Base-by-base conservation (phyloP, 1,140 invertebrate species). In the Sycobia sp. region DNA sequence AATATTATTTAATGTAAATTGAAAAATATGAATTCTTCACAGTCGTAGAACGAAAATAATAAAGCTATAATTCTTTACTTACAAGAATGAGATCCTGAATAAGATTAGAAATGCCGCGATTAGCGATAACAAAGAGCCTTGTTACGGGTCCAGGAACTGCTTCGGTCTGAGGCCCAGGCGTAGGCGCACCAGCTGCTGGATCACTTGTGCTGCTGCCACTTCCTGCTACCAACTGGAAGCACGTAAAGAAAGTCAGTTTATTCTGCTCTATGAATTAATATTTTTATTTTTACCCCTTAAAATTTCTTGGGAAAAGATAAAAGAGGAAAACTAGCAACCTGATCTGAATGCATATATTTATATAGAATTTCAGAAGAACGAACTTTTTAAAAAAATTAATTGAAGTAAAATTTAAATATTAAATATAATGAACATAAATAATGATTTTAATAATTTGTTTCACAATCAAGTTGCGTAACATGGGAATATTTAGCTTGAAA, bases 131-230 rank as follows among this genome's bases (percentile, higher is more conserved):
- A 74, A 93, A 91, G 9, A 93, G 85, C 73, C 91, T 85, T 44
- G 91, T 93, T 67, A 93, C 87, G 14, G 91, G 91, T 73, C 91
- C 91, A 75, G 91, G 91, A 64, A 93, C 89, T 57, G 91, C 91
- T 74, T 91, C 90, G 84, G 72, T 89, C 85, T 36, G 72, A 49
- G 66, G 83, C 84, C 65, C 85, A 84, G 84, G 81, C 36, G 81
- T 83, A 3, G 83, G 79, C 3, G 81, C 79, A 55, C 81, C 82
- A 16, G 79, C 83, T 34, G 82, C 82, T 54, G 86, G 85, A 50
- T 87, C 86, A 70, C 87, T 84, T 0, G 64, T 55, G 43, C 81
- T 77, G 50, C 73, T 77, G 39, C 83, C 80, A 64, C 81, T 82
- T 67, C 89, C 84, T 68, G 89, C 84, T 76, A 92, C 83, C 73